Evolutionary conservation across 1,140 invertebrate genomes (phyloP), one percentile per base, ranked within the genome.

Genomic region (Musca domestica): DNA sequence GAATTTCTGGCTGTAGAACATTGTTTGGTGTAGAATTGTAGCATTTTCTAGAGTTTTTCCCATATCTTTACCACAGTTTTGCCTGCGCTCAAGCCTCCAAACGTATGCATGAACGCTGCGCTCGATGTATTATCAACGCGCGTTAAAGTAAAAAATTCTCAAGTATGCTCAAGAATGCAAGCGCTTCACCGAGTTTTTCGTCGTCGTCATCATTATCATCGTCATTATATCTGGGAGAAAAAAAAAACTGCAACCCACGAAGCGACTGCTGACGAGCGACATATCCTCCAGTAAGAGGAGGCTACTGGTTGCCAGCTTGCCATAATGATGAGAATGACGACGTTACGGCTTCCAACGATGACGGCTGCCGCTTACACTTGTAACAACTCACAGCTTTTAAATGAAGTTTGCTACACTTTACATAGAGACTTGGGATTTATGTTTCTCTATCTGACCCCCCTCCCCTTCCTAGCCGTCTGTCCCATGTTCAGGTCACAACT

Each of bases 351-450:
- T n/a, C 17, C 17, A 49, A 49, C 15, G 47, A 15, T 5, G 15
- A n/a, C 15, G 15, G 25, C 14, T 58, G 54, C 52, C 10, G 52
- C 54, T 58, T 30, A 27, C 30, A 58, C 56, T 61, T 61, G 56
- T 34, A 61, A 61, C 30, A 61, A 61, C 56, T 61, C 27, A 30
- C 30, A 51, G 19, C 56, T 34, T 27, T 61, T 34, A 61, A 61
- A 61, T 61, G 56, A 61, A 61, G 56, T 61, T 61, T 61, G 56
- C 27, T 61, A 61, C 56, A 61, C 30, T 41, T n/a, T 61, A n/a
- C 12, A 17, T 34, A 41, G 34, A 41, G 6, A 30, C 12, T 41
- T 41, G 34, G 34, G 34, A 17, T 34, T 54, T 19, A 20, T 34
- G 17, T 34, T 15, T 27, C 25, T 9, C 27, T 30, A 15, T 17